Base-by-base conservation (phyloP, 2,888 invertebrate genomes). In the Noctua janthina region DNA sequence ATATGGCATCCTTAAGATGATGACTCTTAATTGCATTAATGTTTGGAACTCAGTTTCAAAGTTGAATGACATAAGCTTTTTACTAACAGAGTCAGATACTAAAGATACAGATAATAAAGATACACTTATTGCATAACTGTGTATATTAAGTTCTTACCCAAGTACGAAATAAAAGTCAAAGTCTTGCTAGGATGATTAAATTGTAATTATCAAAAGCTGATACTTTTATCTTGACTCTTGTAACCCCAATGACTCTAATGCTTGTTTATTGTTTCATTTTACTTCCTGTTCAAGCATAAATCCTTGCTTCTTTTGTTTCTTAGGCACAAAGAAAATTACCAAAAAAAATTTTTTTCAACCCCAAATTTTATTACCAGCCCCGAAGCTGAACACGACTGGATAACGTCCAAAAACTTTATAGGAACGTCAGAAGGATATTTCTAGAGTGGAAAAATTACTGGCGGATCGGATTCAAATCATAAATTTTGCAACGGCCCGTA, bases 391-490 rank as follows among this genome's bases (percentile, higher is more conserved):
- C 46, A 56, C 51, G 70, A 54, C 86, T 86, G 84, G 82, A 84
- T 86, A 82, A 76, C 73, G 71, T 87, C 84, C 84, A 78, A 83
- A 87, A 85, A 72, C 71, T 83, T 86, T 87, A 74, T 74, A 59
- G 62, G 68, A 75, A 72, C 49, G 62, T 68, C 71, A 77, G 59
- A 75, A 75, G 62, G 71, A 74, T 81, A 79, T 72, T 78, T 84
- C 80, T 83, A 79, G 68, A 78, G 62, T 73, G 66, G 83, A 82
- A 83, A 79, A 75, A 82, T 67, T 76, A 83, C 72, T 62, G 49
- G 59, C 70, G 84, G 81, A 83, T 83, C 85, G 86, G 88, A 90
- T 90, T 89, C 82, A 87, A 90, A 88, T 87, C 89, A 88, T 85
- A 88, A 87, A 90, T 87, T 89, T 87, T 83, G 76, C 84, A 81